Conservation (phyloP, 2,888 invertebrate species). For the Drosophila falleni region DNA sequence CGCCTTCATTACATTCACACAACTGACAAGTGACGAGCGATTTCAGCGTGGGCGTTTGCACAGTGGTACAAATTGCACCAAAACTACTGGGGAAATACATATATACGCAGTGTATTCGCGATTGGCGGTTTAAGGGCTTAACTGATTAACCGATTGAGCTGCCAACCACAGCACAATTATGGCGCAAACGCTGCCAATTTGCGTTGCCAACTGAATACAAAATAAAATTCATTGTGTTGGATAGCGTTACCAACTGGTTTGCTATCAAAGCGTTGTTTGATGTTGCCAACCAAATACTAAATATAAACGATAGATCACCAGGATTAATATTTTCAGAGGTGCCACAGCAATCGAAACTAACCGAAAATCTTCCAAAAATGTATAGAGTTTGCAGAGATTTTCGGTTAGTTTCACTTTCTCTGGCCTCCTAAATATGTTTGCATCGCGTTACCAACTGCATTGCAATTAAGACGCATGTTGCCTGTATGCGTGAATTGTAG, state of each 20-base stretch:
- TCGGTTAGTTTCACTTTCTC: no score
- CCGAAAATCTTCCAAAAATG: no score
- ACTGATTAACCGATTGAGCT: slow-evolving; percentile 11
- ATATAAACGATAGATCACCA: background rate
- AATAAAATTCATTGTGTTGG: background rate
- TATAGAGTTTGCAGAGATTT: no score
- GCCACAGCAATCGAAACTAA: no score
- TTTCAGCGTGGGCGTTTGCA: slow-evolving; percentile 48
- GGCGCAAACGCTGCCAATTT: background rate
- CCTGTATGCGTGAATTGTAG: no score
- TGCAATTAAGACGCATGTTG: no score
- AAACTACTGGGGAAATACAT: background rate
- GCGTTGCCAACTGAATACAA: background rate
- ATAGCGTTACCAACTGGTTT: background rate
- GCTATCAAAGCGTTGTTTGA: background rate
- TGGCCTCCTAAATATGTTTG: no score
- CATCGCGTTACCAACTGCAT: background rate
- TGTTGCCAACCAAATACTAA: background rate
- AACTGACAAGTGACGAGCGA: slow-evolving; percentile 73
- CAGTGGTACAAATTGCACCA: slow-evolving; percentile 51
- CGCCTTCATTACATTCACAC: slow-evolving; percentile 78
- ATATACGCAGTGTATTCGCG: background rate
- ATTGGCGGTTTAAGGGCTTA: background rate
- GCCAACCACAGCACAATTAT: slow-evolving; percentile 1
- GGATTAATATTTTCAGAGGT: background rate